These are phyloP conservation scores for Drosophila tripunctata DNA, from an alignment of 2,888 invertebrate genomes.

Conservation along the genomic window DNA sequence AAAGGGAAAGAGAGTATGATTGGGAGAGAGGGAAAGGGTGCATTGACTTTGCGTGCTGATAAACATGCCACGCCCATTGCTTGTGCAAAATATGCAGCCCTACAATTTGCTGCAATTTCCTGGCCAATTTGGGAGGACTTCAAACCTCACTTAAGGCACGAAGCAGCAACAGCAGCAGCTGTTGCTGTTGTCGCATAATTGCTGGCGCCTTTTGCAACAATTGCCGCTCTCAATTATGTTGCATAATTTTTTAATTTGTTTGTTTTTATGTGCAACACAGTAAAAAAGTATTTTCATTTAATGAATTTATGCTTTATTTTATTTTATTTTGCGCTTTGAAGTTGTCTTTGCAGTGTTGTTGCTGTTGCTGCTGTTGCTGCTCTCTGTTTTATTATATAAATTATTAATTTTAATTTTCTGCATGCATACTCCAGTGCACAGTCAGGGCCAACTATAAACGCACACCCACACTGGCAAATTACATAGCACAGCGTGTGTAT, in stretches of 20 bases:
- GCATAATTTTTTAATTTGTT: conserved; percentile 62
- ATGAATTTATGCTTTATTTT: conserved; percentile 30
- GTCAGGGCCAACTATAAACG: conserved; percentile 23
- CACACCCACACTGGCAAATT: conserved; percentile 27
- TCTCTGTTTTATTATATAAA: conserved; percentile 74
- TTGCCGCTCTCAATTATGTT: conserved; percentile 65
- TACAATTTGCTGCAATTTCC: conserved; percentile 65
- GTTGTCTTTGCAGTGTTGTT: neutral
- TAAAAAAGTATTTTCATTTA: conserved; percentile 49
- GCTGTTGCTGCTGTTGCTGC: conserved; percentile 1
- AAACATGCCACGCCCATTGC: conserved; percentile 54
- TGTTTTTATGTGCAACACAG: conserved; percentile 38
- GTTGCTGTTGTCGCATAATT: conserved; percentile 56
- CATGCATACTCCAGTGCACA: conserved; percentile 79
- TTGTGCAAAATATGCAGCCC: conserved; percentile 45
- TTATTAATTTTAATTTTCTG: conserved; percentile 83
- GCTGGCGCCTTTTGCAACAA: conserved; percentile 48
- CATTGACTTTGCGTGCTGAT: conserved; percentile 39
- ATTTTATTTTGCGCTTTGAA: conserved; percentile 5
- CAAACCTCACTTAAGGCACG: neutral
- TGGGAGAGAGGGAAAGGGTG: neutral
- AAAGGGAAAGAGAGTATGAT: neutral
- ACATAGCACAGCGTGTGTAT: conserved; percentile 30
- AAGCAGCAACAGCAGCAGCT: neutral
- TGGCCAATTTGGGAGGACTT: conserved; percentile 38